Evolutionary conservation across 2,113 vertebrate species (phyloP).

Genomic region (Taurulus bubalis): DNA sequence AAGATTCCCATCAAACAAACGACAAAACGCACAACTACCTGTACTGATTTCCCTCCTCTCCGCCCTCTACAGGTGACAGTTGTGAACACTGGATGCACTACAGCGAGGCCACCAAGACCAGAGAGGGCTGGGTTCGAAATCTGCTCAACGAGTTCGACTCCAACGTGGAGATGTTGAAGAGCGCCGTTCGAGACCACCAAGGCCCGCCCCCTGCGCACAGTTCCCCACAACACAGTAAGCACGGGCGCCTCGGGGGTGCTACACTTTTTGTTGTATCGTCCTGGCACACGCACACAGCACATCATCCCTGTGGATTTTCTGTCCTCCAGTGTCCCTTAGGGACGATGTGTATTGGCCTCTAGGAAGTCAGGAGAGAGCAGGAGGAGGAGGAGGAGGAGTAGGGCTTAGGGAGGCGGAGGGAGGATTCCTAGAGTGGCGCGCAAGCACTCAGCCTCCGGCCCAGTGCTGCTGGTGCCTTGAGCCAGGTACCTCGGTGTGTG

Average conservation of each 20-base stretch:
- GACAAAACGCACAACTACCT: neutral
- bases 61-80: constrained; percentile 86
- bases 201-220: constrained; percentile 81
- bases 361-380: constrained; percentile 73
- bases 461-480: constrained; percentile 86
- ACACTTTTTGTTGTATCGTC: neutral
- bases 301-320: constrained; percentile 75
- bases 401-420: constrained; percentile 81
- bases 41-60: neutral
- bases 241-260: neutral
- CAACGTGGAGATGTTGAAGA: constrained; percentile 94
- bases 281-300: neutral
- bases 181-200: constrained; percentile 88
- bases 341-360: constrained; percentile 78
- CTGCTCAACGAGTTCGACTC: constrained; percentile 92
- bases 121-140: constrained; percentile 90
- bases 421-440: constrained; percentile 77
- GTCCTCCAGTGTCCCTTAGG: constrained; percentile 81
- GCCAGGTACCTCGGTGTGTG: constrained; percentile 84
- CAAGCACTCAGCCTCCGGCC: constrained; percentile 68
- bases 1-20: neutral
- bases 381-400: constrained; percentile 70
- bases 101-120: constrained; percentile 93
- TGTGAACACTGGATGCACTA: constrained; percentile 98
- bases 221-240: constrained; percentile 85